Conservation (phyloP, 2,113 vertebrate species). For the Nibea albiflora region DNA sequence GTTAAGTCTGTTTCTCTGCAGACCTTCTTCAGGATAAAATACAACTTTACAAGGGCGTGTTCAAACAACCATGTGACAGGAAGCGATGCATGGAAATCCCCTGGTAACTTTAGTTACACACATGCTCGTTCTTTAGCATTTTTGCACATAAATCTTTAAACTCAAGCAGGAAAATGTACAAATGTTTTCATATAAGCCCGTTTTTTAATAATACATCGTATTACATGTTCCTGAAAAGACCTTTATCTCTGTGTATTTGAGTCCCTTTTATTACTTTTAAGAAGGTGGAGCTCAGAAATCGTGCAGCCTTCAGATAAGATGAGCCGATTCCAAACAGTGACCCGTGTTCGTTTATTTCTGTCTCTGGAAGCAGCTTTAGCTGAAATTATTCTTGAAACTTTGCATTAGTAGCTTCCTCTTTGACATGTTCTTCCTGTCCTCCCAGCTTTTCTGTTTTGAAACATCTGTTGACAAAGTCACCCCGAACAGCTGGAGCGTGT, state of each 20-base stretch:
- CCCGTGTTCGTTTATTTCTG: background rate
- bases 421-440: background rate
- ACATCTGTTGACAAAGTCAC: constrained; percentile 18
- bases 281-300: background rate
- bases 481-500: constrained; percentile 29
- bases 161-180: constrained; percentile 37
- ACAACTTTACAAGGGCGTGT: constrained; percentile 19
- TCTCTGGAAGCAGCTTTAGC: background rate
- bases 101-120: constrained; percentile 18
- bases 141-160: constrained; percentile 55
- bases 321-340: background rate
- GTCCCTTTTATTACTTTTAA: background rate
- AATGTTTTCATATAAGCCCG: constrained; percentile 24
- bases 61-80: constrained; percentile 32
- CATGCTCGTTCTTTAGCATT: constrained; percentile 15
- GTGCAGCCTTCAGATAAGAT: background rate
- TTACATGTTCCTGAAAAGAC: background rate
- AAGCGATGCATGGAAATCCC: constrained; percentile 29
- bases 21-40: background rate
- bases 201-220: constrained; percentile 20
- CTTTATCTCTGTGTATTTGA: background rate
- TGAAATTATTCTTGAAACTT: background rate
- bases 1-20: constrained; percentile 7
- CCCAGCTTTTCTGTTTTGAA: constrained; percentile 4
- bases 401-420: background rate